These are phyloP conservation scores for Acrobeloides nanus DNA, from an alignment of 2,888 invertebrate species.

Conservation along the genomic window DNA sequence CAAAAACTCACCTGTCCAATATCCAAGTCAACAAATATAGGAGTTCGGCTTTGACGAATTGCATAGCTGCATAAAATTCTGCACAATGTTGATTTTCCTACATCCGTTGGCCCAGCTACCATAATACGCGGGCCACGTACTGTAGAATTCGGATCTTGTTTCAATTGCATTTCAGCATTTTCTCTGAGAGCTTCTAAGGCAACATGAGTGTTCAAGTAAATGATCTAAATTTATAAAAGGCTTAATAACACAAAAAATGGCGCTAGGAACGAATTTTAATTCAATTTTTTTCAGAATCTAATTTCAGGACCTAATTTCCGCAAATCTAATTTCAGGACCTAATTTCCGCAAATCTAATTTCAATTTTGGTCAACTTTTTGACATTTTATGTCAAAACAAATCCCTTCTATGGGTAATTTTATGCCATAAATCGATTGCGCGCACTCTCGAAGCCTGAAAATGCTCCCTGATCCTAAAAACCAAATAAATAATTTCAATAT, in stretches of 20 bases:
- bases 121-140: slow-evolving; percentile 36
- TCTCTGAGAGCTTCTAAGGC: slow-evolving; percentile 81
- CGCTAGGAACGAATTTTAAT: too few relatives aligned
- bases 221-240: slow-evolving; percentile 50
- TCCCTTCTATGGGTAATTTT: too few relatives aligned
- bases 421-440: too few relatives aligned
- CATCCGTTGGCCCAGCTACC: slow-evolving; percentile 72
- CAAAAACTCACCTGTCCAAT: slow-evolving; percentile 68
- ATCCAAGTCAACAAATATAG: slow-evolving; percentile 87
- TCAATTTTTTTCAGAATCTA: too few relatives aligned
- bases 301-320: too few relatives aligned
- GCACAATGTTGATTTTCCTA: slow-evolving; percentile 87
- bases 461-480: too few relatives aligned
- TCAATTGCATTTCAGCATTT: slow-evolving; percentile 60
- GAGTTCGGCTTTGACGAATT: slow-evolving; percentile 69
- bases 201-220: slow-evolving; percentile 89
- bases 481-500: too few relatives aligned
- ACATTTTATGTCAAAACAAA: too few relatives aligned
- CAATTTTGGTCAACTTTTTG: too few relatives aligned
- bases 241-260: background rate
- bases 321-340: too few relatives aligned
- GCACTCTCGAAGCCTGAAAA: too few relatives aligned
- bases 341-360: too few relatives aligned
- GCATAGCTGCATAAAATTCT: slow-evolving; percentile 86
- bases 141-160: slow-evolving; percentile 1